Evolutionary conservation across 2,888 invertebrate species (phyloP), one percentile per base, ranked within the genome.

Genomic region (Dasypogon diadema): DNA sequence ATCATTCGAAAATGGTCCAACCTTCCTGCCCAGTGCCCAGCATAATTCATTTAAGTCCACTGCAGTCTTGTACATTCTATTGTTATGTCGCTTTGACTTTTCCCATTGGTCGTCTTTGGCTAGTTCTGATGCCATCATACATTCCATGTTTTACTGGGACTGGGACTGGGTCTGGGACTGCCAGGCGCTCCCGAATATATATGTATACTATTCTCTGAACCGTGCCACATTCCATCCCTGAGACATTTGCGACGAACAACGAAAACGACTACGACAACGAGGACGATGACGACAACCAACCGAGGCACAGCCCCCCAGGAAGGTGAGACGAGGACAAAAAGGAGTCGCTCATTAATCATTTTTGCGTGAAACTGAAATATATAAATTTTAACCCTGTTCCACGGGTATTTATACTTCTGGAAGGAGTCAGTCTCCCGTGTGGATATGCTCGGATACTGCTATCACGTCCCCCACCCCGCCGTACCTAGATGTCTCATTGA

Each of bases 351-450:
- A 77, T 77, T 77, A 77, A 77, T 77, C 77, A 77, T 77, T 77
- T 77, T 77, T 77, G 77, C 77, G 77, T 77, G 77, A 77, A 77
- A 77, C 77, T 77, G 77, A 77, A 77, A 77, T 77, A 77, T 77
- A 77, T 77, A 77, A 77, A 77, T 77, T 77, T 77, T 77, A 77
- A 77, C 77, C 75, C 77, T 51, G 74, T 75, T 75, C 70, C 55
- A 73, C 34, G 75, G 73, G 75, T 68, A 75, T 72, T 73, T 63
- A 74, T 74, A 65, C 34, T 46, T 34, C 70, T 68, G 77, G 55
- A 77, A 75, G 75, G 74, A 75, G 68, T 75, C 75, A 54, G 70
- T 70, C 70, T 70, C 70, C 30, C n/a, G 54, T 51, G 30, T 70
- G 70, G 70, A 70, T 70, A 54, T 54, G 54, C 54, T 54, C 51